Evolutionary conservation across 2,888 invertebrate species (phyloP).

Genomic region (Netelia fuscicornis): DNA sequence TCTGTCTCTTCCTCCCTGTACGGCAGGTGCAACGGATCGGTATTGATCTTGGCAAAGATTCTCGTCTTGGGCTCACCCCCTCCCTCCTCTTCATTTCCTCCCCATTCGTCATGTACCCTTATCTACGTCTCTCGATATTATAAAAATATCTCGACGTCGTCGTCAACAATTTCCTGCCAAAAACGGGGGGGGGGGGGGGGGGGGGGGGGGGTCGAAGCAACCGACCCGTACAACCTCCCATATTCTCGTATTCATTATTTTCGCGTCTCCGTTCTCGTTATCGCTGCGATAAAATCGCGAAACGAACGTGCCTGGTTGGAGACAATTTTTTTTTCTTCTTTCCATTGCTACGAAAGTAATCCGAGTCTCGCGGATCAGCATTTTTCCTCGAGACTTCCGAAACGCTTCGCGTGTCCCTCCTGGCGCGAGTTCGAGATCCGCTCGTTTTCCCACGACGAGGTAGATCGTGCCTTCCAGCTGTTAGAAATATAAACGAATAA

Average conservation of each 20-base stretch:
- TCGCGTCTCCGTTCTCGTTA: not conserved
- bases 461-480: not conserved
- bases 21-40: constrained; percentile 51
- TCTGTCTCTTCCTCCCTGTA: not conserved
- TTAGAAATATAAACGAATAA: not conserved
- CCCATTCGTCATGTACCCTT: not conserved
- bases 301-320: not conserved
- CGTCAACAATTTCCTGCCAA: too few species aligned
- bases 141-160: too few species aligned
- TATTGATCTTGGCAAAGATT: constrained; percentile 63
- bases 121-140: too few species aligned
- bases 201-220: too few species aligned
- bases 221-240: too few species aligned
- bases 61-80: not conserved
- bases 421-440: not conserved
- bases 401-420: constrained; percentile 33
- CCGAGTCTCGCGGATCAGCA: constrained; percentile 35
- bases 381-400: constrained; percentile 39
- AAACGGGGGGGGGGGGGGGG: too few species aligned
- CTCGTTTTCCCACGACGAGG: not conserved
- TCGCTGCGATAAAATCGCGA: not conserved
- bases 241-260: not conserved
- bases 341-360: constrained; percentile 48
- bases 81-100: not conserved
- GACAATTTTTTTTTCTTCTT: constrained; percentile 17